phyloP scores from a whole-genome alignment of 2,797 vertebrate genomes.

The Spondyliosoma cantharus region DNA sequence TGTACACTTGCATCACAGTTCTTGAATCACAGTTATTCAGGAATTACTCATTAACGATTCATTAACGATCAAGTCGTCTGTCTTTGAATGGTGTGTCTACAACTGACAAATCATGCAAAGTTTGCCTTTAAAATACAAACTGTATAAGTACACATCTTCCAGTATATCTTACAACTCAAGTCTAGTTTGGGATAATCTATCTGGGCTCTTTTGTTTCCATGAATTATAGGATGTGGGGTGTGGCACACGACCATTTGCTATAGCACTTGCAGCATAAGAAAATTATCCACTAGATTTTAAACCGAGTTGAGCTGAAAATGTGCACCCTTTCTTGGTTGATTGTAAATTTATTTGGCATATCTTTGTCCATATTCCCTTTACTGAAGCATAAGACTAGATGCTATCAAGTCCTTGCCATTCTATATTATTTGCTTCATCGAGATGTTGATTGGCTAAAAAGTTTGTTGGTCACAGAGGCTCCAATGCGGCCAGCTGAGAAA shows the following conservation, averaged over 20 bases:
- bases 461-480: not conserved
- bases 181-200: not conserved
- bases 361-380: not conserved
- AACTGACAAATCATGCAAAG: too few relatives aligned
- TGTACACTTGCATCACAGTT: too few relatives aligned
- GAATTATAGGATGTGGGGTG: not conserved
- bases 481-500: not conserved
- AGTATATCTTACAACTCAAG: too few relatives aligned
- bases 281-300: not conserved
- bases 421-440: not conserved
- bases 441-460: not conserved
- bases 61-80: too few relatives aligned
- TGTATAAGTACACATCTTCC: not conserved
- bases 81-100: too few relatives aligned
- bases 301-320: not conserved
- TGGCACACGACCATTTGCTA: too few relatives aligned
- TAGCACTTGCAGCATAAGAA: not conserved
- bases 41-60: too few relatives aligned
- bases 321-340: not conserved
- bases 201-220: not conserved
- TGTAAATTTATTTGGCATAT: not conserved
- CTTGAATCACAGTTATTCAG: too few relatives aligned
- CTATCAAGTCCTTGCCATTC: not conserved
- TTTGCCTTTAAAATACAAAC: not conserved
- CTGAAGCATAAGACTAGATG: not conserved